phyloP scores from a whole-genome alignment of 2,797 vertebrate genomes.

The Periparus ater region DNA sequence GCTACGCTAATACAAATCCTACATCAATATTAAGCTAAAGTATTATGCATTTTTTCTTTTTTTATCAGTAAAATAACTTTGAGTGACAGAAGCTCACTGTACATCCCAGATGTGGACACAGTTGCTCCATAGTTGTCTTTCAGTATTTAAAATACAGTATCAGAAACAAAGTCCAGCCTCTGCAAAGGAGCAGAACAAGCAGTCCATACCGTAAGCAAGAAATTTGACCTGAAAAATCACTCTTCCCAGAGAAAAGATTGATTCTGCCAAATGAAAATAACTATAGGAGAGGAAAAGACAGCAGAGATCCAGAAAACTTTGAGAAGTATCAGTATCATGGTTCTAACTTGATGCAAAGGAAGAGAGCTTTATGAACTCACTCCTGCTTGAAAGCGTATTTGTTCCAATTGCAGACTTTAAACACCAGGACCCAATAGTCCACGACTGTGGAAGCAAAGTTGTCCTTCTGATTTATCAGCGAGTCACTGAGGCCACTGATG shows the following conservation, averaged over 20 bases:
- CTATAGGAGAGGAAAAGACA: not conserved
- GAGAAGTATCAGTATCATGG: not conserved
- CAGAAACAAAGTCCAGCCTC: fast-evolving
- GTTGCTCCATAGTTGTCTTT: not conserved
- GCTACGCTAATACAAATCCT: not conserved
- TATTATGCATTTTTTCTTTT: not conserved
- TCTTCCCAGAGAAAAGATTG: not conserved
- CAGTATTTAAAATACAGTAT: not conserved
- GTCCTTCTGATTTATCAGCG: fast-evolving
- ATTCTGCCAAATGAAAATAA: not conserved
- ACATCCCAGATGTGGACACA: not conserved
- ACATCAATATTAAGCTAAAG: not conserved
- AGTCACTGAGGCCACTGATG: not conserved
- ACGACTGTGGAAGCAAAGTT: not conserved
- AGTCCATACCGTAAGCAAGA: not conserved
- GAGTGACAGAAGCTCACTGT: not conserved
- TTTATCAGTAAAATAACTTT: not conserved
- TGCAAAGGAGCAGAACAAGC: not conserved
- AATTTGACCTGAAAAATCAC: not conserved
- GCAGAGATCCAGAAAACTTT: not conserved
- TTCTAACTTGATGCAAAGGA: not conserved
- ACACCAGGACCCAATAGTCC: not conserved
- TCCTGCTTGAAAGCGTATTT: not conserved
- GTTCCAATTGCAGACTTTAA: not conserved
- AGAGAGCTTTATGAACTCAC: not conserved